Base-by-base conservation (phyloP, 2,797 vertebrate species). In the Salmo trutta region DNA sequence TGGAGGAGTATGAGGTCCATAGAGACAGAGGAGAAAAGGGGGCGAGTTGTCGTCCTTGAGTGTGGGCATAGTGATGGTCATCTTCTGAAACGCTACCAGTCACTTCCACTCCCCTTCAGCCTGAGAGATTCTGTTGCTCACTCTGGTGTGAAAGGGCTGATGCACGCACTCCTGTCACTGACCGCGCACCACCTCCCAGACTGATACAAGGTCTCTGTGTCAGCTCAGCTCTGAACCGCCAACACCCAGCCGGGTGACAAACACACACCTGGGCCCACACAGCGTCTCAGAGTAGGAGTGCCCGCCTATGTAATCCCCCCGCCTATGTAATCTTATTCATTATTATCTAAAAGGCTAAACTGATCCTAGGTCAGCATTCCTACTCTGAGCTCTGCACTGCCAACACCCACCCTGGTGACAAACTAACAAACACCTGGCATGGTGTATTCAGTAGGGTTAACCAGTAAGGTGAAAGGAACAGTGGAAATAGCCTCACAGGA, bases 61-160 rank as follows among this genome's bases (percentile, higher is more conserved):
- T 41, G 74, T 71, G 59, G 75, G 31, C 47, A 51, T 19, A 75
- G 67, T 70, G 81, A 51, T 10, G 81, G 80, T 89, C 80, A 75
- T 86, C 74, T 75, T 71, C 78, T 82, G 64, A 81, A 79, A 87
- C 79, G 76, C 80, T 83, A 80, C 79, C 86, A 66, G 81, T 90
- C 91, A 83, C 79, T 84, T 90, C 78, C 75, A 76, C 89, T 91
- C 86, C 83, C 74, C 21, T 74, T 84, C 82, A 80, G 72, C 77
- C 71, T 65, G 5, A 24, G 24, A 1, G 8, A 75, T 81, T 80
- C 41, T 80, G 47, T 72, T 65, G 81, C 83, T 79, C 79, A 70
- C 82, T 88, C 82, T 68, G 76, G 62, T 78, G 78, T 76, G 78
- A 75, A 73, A 71, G 71, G 54, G 78, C 66, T 66, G 27, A 65